A percentile compares a stretch with the other conserved stretches of the same genome.
These are phyloP conservation scores for Euspilapteryx auroguttella DNA, from an alignment of 2,888 invertebrate species.

Conservation along the genomic window DNA sequence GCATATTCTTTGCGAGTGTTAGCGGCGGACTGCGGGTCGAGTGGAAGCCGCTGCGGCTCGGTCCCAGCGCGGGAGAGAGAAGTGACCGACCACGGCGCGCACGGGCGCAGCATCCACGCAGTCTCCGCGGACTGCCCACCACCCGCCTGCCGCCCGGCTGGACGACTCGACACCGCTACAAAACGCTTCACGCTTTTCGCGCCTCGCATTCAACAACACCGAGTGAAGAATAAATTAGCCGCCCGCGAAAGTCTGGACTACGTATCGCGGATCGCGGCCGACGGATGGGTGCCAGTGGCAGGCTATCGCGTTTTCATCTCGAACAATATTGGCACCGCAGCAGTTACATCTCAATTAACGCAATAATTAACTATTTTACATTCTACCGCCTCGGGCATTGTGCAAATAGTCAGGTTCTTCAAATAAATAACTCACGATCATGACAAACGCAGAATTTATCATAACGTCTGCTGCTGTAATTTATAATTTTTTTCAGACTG, in stretches of 20 bases:
- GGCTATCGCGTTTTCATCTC: constrained; percentile 50
- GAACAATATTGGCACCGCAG: constrained; percentile 16
- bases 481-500: too few relatives aligned
- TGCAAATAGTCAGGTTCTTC: too few relatives aligned
- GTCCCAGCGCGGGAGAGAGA: too few relatives aligned
- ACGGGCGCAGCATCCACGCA: constrained; percentile 8
- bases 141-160: constrained; percentile 17
- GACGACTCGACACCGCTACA: constrained; percentile 47
- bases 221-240: constrained; percentile 43
- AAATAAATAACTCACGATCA: too few relatives aligned
- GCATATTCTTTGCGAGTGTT: constrained; percentile 33
- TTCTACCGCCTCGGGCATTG: constrained; percentile 13
- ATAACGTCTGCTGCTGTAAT: too few relatives aligned
- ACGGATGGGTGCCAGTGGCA: constrained; percentile 24
- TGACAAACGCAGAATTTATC: too few relatives aligned
- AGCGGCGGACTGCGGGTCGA: constrained; percentile 18
- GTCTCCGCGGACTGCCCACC: constrained; percentile 12
- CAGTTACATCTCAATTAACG: constrained; percentile 27
- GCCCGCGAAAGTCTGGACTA: constrained; percentile 51
- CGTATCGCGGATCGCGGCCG: too few relatives aligned
- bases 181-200: constrained; percentile 55
- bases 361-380: constrained; percentile 16
- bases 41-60: too few relatives aligned
- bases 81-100: too few relatives aligned
- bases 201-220: constrained; percentile 42